Conservation (phyloP, 2,113 vertebrate genomes). For the Scopus umbretta region DNA sequence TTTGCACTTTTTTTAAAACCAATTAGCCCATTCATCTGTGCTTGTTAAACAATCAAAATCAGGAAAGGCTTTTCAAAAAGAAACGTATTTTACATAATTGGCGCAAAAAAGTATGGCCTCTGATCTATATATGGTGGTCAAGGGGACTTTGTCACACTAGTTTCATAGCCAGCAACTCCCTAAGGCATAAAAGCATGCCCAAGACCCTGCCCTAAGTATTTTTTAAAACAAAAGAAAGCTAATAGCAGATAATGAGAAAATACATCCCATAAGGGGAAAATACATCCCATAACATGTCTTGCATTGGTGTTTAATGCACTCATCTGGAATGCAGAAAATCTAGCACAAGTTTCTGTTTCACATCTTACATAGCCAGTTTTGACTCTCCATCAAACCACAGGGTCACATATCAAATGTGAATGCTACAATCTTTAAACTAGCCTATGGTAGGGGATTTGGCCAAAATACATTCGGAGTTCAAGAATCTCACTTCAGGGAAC, state of each 20-base stretch:
- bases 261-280: neutral
- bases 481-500: neutral
- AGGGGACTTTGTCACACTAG: neutral
- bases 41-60: neutral
- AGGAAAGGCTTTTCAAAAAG: neutral
- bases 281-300: neutral
- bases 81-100: neutral
- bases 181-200: neutral
- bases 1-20: neutral
- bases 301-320: neutral
- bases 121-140: neutral
- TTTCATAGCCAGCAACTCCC: neutral
- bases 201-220: neutral
- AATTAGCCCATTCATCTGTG: neutral
- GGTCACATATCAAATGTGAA: neutral
- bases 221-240: neutral
- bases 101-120: neutral
- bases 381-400: neutral
- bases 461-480: neutral
- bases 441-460: accelerated
- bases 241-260: neutral
- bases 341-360: neutral
- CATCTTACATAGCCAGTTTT: neutral
- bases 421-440: neutral
- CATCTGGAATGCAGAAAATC: neutral